Evolutionary conservation across 2,797 vertebrate genomes (phyloP), one percentile per base, ranked within the genome.

Genomic region (Mycteria americana): DNA sequence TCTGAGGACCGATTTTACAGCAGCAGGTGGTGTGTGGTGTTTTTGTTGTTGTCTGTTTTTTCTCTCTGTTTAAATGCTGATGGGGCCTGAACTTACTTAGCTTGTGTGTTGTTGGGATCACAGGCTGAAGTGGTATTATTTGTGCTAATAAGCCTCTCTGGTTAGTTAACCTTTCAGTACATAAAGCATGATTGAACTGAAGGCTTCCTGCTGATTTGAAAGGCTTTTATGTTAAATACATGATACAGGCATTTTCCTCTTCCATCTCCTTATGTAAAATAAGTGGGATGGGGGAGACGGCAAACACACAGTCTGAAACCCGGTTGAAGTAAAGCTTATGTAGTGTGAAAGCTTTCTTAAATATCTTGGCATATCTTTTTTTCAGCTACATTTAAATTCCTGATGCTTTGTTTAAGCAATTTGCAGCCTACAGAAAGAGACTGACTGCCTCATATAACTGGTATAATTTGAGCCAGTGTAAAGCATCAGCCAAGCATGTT

Each of bases 141-240:
- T 90, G 81, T 84, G 80, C 83, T 94, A 96, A 97, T 95, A 96
- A 90, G 82, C 43, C n/a, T 94, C 68, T 84, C 63, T 73, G 5
- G 35, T 96, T 94, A 75, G 79, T 96, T 96, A 95, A 95, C 80
- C 91, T 94, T 94, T 84, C 80, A 89, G 77, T 96, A 57, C 63
- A 90, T 95, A 94, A 96, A 97, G 77, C 94, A 84, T 95, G 97
- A 95, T 64, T 97, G 75, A 97, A 88, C 81, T 84, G 85, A 94
- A 84, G 92, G 85, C 79, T 95, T 97, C 81, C 69, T 89, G 88
- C 95, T 96, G 95, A 56, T 96, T 95, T 95, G 88, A 95, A 96
- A 93, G 70, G 46, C 79, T 95, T 96, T 96, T 93, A 73, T 90
- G 70, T 95, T 96, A 96, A 95, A 94, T 92, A 92, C 59, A 39